Conservation (phyloP, 2,888 invertebrate genomes). For the Rhimphoctona megacephalus region DNA sequence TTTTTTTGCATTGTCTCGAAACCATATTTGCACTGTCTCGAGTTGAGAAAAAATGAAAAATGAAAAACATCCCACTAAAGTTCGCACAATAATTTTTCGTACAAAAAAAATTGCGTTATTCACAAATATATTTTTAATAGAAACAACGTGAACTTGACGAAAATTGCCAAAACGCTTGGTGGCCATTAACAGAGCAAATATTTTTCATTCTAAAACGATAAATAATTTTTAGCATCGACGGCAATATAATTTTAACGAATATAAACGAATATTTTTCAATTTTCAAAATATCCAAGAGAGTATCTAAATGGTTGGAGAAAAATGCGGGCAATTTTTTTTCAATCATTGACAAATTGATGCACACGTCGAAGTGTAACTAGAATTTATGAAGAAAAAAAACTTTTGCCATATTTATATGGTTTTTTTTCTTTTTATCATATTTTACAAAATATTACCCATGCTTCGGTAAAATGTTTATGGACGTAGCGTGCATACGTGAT, state of each 20-base stretch:
- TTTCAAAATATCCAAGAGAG: not conserved
- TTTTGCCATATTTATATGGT: conserved; percentile 19
- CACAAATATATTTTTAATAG: not conserved
- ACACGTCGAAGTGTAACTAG: conserved; percentile 18
- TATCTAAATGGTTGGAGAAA: conserved; percentile 13
- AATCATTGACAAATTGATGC: conserved; percentile 12
- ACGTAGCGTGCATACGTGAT: not conserved
- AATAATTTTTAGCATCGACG: not conserved
- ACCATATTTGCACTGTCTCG: not conserved
- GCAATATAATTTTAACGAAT: conserved; percentile 17
- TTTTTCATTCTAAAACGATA: not conserved
- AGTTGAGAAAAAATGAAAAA: not conserved
- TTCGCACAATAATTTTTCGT: not conserved
- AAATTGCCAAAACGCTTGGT: not conserved
- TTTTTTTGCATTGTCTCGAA: not conserved
- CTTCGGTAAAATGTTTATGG: not conserved
- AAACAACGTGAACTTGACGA: not conserved
- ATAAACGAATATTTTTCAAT: conserved; percentile 33
- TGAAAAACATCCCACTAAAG: not conserved
- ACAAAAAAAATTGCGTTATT: not conserved
- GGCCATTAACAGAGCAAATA: not conserved
- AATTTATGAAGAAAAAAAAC: not conserved
- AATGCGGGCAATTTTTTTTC: conserved; percentile 61
- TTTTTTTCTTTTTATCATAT: not conserved
- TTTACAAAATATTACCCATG: conserved; percentile 18